phyloP scores from a whole-genome alignment of 1,140 invertebrate genomes.

The Polypedilum vanderplanki region DNA sequence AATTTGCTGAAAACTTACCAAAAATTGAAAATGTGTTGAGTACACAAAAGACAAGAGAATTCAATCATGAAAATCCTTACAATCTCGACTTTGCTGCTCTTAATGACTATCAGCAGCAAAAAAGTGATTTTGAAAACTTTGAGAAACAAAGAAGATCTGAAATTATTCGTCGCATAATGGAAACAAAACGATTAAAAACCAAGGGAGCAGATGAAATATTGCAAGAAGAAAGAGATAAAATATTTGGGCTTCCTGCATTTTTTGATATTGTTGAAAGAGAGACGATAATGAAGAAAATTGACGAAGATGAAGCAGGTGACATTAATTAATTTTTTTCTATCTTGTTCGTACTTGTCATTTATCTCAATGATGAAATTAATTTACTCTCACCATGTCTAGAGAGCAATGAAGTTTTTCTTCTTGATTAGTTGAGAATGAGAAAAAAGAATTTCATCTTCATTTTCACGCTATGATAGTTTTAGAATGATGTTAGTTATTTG shows the following conservation, averaged over 20 bases:
- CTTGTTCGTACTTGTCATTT: neutral
- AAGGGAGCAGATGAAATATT: neutral
- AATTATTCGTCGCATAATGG: neutral
- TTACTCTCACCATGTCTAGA: no score
- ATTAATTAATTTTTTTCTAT: neutral
- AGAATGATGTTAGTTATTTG: no score
- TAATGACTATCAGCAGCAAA: neutral
- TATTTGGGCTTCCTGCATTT: neutral
- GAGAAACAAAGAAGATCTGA: neutral
- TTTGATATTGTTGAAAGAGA: neutral
- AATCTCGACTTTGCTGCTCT: neutral
- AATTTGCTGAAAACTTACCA: neutral
- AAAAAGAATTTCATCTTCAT: no score
- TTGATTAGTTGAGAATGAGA: no score
- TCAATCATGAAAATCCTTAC: constrained; percentile 16
- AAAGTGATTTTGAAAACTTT: neutral
- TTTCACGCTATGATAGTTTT: no score
- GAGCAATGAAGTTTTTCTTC: no score
- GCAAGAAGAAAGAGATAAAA: neutral
- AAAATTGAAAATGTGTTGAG: neutral
- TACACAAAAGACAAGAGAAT: neutral
- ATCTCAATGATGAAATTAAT: neutral
- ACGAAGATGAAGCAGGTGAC: neutral
- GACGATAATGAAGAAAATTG: neutral
- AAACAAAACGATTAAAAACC: neutral